Evolutionary conservation across 2,113 vertebrate genomes (phyloP), one percentile per base, ranked within the genome.

Genomic region (Lasiurus cinereus): DNA sequence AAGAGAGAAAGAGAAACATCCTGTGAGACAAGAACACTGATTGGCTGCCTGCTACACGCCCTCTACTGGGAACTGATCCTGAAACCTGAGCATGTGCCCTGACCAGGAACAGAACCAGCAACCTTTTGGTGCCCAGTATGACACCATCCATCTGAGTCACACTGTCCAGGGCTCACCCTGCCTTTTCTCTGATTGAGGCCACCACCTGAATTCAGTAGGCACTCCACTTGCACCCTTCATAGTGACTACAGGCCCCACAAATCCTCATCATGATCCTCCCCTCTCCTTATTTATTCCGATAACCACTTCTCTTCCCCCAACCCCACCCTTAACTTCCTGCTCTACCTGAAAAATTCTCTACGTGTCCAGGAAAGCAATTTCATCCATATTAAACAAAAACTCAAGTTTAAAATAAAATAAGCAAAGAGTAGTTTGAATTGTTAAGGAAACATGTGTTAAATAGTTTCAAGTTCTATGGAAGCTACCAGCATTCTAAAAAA

Each of bases 401-500:
- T 77, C 39, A 91, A 91, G 67, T 91, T 91, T 54, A 83, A 83
- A 92, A 56, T 8, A 16, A 86, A 88, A 31, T 10, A 64, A 19
- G 79, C 24, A 90, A 88, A 85, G 31, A 36, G 48, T 3, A 69
- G 31, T 76, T 62, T 92, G 21, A 79, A 86, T 59, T 74, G 77
- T 80, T 66, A 39, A 90, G 80, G 16, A 76, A 83, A 52, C 67
- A 1, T 43, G 19, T 36, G 73, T 82, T 76, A 48, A 83, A 83
- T 43, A 83, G 13, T 59, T 90, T 78, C 8, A 66, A 82, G n/a
- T 66, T 87, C 74, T 70, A 64, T 10, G 33, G 56, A 89, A 59
- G 46, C 36, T 39, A 83, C 22, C 2, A 31, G 22, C 16, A 43
- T 43, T 5, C 14, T 11, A 16, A 43, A 92, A 54, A 76, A 85